Conservation (phyloP, 2,888 invertebrate genomes). For the Drosophila cyrtoloma region DNA sequence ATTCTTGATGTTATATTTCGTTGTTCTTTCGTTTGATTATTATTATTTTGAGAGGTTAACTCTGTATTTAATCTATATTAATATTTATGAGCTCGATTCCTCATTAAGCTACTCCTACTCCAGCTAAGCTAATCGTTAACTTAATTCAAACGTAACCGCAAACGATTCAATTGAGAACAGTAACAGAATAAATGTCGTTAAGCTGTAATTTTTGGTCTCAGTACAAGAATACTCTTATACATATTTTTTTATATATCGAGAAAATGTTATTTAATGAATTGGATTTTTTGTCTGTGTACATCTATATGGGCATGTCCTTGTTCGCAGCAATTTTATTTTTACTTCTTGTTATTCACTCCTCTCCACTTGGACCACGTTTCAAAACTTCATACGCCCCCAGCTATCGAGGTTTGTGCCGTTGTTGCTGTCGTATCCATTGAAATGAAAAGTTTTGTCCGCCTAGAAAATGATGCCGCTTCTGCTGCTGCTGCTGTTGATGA, state of each 20-base stretch:
- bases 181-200: too few relatives aligned
- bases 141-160: background rate
- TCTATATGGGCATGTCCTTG: slow-evolving; percentile 52
- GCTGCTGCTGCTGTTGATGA: slow-evolving; percentile 40
- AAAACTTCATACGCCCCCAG: slow-evolving; percentile 45
- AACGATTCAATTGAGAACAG: too few relatives aligned
- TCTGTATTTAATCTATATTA: background rate
- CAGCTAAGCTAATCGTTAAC: background rate
- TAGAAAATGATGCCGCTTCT: slow-evolving; percentile 35
- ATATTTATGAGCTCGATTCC: background rate
- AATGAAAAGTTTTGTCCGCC: slow-evolving; percentile 57
- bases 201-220: too few relatives aligned
- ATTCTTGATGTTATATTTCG: background rate
- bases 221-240: background rate
- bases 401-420: slow-evolving; percentile 8
- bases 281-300: background rate
- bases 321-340: slow-evolving; percentile 50
- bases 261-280: background rate
- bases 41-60: background rate
- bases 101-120: background rate
- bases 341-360: slow-evolving; percentile 45
- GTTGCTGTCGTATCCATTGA: slow-evolving; percentile 45
- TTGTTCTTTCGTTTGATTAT: background rate
- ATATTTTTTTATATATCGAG: background rate
- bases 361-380: slow-evolving; percentile 44